Evolutionary conservation across 2,113 vertebrate genomes (phyloP).

Genomic region (Rhagologus leucostigma): DNA sequence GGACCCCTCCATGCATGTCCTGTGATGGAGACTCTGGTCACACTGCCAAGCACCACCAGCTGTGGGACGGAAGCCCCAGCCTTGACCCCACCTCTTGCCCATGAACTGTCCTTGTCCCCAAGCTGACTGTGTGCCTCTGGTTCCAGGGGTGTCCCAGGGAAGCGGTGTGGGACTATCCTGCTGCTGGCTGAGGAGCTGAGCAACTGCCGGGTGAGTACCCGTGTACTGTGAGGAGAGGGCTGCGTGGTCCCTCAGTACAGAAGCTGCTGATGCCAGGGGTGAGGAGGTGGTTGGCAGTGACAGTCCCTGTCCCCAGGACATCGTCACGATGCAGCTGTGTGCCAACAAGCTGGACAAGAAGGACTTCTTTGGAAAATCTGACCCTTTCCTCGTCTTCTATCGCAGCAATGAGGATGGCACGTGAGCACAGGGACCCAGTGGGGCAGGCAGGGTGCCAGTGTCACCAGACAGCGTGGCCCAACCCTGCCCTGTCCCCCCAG

Average conservation of each 20-base stretch:
- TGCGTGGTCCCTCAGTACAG: fast-evolving
- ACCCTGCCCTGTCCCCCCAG: conserved; percentile 51
- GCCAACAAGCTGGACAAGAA: conserved; percentile 99
- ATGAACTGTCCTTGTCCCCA: neutral
- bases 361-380: conserved; percentile 97
- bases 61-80: neutral
- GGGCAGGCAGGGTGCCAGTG: neutral
- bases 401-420: conserved; percentile 98
- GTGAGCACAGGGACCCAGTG: conserved; percentile 71
- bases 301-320: conserved; percentile 75
- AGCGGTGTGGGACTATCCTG: conserved; percentile 81
- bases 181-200: conserved; percentile 82
- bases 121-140: neutral
- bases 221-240: fast-evolving
- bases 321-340: conserved; percentile 95
- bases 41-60: neutral
- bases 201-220: conserved; percentile 80
- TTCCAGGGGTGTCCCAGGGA: conserved; percentile 80
- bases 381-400: conserved; percentile 97
- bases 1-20: neutral
- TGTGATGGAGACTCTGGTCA: neutral
- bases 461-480: fast-evolving
- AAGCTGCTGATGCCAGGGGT: neutral
- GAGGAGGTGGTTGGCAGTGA: neutral
- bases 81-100: neutral